Evolutionary conservation across 1,140 invertebrate genomes (phyloP).

Genomic region (Planococcus citri): DNA sequence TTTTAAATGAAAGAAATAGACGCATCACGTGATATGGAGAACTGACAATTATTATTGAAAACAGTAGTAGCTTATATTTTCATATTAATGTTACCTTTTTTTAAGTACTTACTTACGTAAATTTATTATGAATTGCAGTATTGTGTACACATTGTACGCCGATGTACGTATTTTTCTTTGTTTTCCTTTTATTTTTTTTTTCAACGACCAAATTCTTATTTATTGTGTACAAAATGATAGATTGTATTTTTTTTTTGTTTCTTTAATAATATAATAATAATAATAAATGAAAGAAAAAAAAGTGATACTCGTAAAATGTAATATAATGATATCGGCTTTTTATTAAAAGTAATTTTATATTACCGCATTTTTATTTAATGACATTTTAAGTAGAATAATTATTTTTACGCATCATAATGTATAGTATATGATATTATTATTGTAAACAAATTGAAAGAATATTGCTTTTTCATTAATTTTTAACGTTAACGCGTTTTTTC

Average conservation of each 20-base stretch:
- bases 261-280: no score
- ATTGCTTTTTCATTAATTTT: constrained; percentile 16
- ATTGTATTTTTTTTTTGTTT: constrained; percentile 8
- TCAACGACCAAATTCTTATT: constrained; percentile 11
- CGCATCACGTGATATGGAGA: constrained; percentile 1
- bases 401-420: background rate
- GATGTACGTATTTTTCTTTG: constrained; percentile 4
- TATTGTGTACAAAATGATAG: background rate
- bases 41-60: background rate
- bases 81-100: constrained; percentile 9
- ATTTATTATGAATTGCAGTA: constrained; percentile 1
- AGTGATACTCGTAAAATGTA: constrained; percentile 16
- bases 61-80: constrained; percentile 10
- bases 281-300: no score
- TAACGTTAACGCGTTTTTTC: constrained; percentile 19
- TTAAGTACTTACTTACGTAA: constrained; percentile 15
- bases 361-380: constrained; percentile 17
- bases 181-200: background rate
- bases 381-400: constrained; percentile 14
- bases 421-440: background rate
- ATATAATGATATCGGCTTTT: constrained; percentile 13
- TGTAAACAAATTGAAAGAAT: background rate
- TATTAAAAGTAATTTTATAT: constrained; percentile 16
- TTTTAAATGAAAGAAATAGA: background rate
- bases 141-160: background rate